Evolutionary conservation across 2,113 vertebrate genomes (phyloP).

Genomic region (Melospiza georgiana): DNA sequence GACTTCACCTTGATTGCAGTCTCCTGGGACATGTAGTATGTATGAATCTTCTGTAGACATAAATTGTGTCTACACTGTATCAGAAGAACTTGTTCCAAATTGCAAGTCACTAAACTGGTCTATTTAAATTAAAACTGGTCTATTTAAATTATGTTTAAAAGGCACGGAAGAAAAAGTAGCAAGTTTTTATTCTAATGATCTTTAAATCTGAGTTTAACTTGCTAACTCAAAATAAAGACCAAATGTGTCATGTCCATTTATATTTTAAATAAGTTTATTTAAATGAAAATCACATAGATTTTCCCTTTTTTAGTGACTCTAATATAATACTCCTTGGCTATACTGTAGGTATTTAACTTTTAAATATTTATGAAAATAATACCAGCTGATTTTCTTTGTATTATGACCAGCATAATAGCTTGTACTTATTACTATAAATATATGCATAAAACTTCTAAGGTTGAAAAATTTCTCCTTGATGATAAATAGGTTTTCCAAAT

Average conservation of each 20-base stretch:
- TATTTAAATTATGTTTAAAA: neutral
- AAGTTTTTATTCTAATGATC: neutral
- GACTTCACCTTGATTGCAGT: neutral
- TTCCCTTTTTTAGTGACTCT: neutral
- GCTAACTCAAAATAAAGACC: neutral
- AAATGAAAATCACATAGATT: neutral
- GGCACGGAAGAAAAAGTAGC: neutral
- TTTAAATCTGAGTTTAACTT: neutral
- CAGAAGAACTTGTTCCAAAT: neutral
- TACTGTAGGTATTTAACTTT: neutral
- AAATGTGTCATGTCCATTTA: neutral
- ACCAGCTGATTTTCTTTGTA: neutral
- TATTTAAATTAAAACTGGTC: neutral
- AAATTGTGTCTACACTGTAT: neutral
- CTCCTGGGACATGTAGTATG: neutral
- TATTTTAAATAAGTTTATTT: neutral
- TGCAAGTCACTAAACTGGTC: neutral
- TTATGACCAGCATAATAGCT: constrained; percentile 10
- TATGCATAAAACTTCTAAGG: neutral
- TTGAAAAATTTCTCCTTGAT: neutral
- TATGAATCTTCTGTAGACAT: neutral
- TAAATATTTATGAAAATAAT: constrained; percentile 34
- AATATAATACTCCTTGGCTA: neutral
- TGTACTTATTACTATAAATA: constrained; percentile 14
- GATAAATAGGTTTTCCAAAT: neutral